Base-by-base conservation (phyloP, 2,797 vertebrate species). In the Halcyon leucocephala region DNA sequence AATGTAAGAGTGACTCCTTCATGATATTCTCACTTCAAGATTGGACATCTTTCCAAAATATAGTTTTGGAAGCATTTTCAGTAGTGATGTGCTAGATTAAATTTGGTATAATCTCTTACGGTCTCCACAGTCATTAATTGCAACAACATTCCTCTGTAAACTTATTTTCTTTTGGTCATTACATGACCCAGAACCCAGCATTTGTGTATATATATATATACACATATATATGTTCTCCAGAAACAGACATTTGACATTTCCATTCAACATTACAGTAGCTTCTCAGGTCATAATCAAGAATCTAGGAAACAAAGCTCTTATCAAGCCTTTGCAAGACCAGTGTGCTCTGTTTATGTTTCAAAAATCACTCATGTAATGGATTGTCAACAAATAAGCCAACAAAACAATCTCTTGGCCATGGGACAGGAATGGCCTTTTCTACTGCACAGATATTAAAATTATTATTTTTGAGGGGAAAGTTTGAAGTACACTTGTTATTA, bases 371-470 rank as follows among this genome's bases (percentile, higher is more conserved):
- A 18, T 70, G 20, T 44, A 84, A 83, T 39, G 6, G 21, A 65
- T 29, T 72, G 22, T 54, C 48, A 93, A 91, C 42, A 35, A 35
- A 35, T 35, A 82, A 76, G 9, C 2, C 35, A 79, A 64, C 12
- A 91, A 94, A 90, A 79, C 67, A 86, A 87, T 57, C 58, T 62
- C 46, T 66, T 94, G 70, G 77, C 91, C 85, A 95, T 1, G 1
- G 66, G 77, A 86, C 70, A 86, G 67, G 7, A 95, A 70, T 90
- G 74, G 86, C 90, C 78, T 96, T 96, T 97, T 57, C 57, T 64
- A 80, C 82, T 26, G 21, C 37, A 77, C 64, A 80, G 82, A 91
- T 94, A 93, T 94, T 95, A 20, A 86, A 85, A 67, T 73, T 60
- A 54, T 65, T 81, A 65, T 69, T 89, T 96, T 92, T 80, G 44